Percentiles rank a stretch among this genome's conserved stretches.
Evolutionary conservation across 2,797 vertebrate species (phyloP).

Genomic region (Onychomys leucogaster): DNA sequence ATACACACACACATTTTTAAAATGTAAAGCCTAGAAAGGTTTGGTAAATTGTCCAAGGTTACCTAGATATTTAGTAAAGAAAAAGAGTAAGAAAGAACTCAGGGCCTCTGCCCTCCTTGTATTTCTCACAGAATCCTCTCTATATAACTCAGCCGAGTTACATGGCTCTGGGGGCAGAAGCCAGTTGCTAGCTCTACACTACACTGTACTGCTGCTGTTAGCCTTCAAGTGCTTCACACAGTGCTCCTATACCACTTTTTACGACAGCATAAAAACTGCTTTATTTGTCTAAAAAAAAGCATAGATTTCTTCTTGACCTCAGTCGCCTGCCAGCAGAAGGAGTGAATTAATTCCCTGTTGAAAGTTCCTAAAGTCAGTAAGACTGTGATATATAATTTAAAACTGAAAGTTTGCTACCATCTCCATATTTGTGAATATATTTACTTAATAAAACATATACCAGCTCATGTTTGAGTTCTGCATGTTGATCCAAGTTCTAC

Average conservation of each 20-base stretch:
- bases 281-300: slow-evolving; percentile 14
- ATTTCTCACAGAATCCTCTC: slow-evolving; percentile 19
- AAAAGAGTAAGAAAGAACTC: background rate
- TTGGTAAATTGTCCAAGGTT: slow-evolving; percentile 12
- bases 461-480: slow-evolving; percentile 50
- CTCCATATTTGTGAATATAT: slow-evolving; percentile 41
- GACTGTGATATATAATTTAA: background rate
- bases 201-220: background rate
- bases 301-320: background rate
- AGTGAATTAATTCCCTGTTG: slow-evolving; percentile 2
- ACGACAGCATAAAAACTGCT: slow-evolving; percentile 23
- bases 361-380: background rate
- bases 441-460: slow-evolving; percentile 58
- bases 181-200: background rate
- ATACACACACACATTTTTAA: background rate
- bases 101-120: background rate
- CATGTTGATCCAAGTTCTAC: slow-evolving; percentile 35
- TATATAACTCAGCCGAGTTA: slow-evolving; percentile 48
- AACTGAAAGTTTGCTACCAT: slow-evolving; percentile 47
- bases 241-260: slow-evolving; percentile 1
- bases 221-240: slow-evolving; percentile 4
- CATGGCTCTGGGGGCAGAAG: slow-evolving; percentile 1
- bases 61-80: slow-evolving; percentile 35
- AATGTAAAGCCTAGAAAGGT: slow-evolving; percentile 27
- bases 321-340: background rate